Conservation (phyloP, 2,888 invertebrate genomes). For the Metellina segmentata region DNA sequence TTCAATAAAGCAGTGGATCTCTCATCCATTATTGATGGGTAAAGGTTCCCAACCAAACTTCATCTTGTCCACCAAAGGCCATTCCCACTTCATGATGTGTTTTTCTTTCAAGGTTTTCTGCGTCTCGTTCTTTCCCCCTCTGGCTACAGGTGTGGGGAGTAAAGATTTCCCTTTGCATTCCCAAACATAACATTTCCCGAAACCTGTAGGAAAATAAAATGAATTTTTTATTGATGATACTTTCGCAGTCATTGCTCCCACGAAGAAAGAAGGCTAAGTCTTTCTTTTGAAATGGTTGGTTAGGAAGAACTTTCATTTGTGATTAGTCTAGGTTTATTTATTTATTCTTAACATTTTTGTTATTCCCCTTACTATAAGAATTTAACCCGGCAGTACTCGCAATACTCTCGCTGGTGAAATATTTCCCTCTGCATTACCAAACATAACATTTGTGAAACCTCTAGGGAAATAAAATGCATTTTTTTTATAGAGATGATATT, state of each 20-base stretch:
- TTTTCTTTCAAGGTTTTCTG: slow-evolving; percentile 40
- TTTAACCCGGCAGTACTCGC: too few relatives aligned
- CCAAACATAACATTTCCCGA: background rate
- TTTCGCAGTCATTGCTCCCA: background rate
- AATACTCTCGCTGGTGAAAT: too few relatives aligned
- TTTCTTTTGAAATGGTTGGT: background rate
- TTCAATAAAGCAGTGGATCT: slow-evolving; percentile 49
- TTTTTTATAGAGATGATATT: background rate
- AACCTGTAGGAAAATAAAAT: background rate
- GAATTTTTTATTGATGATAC: background rate
- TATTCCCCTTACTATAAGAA: too few relatives aligned
- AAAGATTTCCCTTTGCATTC: background rate
- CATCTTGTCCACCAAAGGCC: slow-evolving; percentile 49
- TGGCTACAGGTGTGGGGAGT: background rate
- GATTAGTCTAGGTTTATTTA: background rate
- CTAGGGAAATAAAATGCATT: background rate
- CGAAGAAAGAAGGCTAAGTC: background rate
- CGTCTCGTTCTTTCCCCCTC: background rate
- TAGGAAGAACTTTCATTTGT: background rate
- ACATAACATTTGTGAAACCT: background rate
- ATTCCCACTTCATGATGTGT: slow-evolving; percentile 47
- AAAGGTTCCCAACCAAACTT: slow-evolving; percentile 34
- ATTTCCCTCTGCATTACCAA: too few relatives aligned
- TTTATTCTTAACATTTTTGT: too few relatives aligned
- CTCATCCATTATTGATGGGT: slow-evolving; percentile 65